Percentiles rank a stretch among this genome's conserved stretches.
Evolutionary conservation across 2,113 vertebrate species (phyloP).

Genomic region (Lethenteron camtschaticum): DNA sequence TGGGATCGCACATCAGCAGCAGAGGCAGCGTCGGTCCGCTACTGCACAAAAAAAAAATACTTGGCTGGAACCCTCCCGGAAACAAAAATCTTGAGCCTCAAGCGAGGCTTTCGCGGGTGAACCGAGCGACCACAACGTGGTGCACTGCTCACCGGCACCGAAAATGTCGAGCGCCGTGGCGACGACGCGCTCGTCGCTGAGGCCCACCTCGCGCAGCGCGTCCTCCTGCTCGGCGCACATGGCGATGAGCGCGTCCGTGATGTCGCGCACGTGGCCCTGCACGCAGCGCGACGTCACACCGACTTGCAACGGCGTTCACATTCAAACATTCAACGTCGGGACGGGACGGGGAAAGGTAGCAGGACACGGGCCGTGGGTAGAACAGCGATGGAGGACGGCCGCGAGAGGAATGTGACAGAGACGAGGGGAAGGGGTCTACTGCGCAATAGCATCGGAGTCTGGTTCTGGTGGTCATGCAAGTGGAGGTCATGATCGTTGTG

Average conservation of each 20-base stretch:
- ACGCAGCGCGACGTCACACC: neutral
- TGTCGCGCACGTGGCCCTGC: slow-evolving; percentile 56
- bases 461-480: no score
- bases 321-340: no score
- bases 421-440: neutral
- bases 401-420: neutral
- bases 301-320: neutral
- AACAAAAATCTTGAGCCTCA: neutral
- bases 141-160: slow-evolving; percentile 51
- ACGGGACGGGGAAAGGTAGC: no score
- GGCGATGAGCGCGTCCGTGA: slow-evolving; percentile 66
- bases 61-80: no score
- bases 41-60: no score
- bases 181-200: slow-evolving; percentile 41
- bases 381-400: neutral
- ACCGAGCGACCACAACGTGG: neutral
- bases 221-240: slow-evolving; percentile 39
- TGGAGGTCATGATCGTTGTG: no score
- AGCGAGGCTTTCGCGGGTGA: neutral
- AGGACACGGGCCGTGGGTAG: no score
- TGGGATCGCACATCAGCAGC: no score
- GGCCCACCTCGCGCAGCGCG: slow-evolving; percentile 25
- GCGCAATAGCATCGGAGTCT: no score
- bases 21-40: no score
- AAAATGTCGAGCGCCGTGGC: slow-evolving; percentile 53